These are phyloP conservation scores for Phrixothrix hirtus DNA, from an alignment of 2,888 invertebrate species.

Conservation along the genomic window DNA sequence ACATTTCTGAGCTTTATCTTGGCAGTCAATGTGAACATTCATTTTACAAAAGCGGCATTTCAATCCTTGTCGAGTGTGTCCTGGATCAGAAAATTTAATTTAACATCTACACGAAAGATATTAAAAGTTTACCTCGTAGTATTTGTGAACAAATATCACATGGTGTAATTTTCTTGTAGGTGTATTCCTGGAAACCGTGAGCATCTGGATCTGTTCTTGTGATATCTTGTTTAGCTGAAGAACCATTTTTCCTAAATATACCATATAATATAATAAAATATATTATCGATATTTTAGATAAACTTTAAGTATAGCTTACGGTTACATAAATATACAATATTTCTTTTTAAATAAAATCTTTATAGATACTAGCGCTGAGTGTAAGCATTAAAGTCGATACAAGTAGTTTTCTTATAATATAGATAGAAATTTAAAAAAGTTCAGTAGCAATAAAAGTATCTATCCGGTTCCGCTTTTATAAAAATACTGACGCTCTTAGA, in stretches of 20 bases:
- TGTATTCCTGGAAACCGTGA: conserved; percentile 91
- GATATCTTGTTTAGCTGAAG: conserved; percentile 63
- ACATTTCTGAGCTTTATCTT: conserved; percentile 80
- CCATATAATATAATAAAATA: too few relatives aligned
- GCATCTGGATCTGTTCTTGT: conserved; percentile 68
- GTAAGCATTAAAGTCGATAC: too few relatives aligned
- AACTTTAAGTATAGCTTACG: too few relatives aligned
- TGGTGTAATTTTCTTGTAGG: conserved; percentile 93
- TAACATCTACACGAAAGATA: not conserved
- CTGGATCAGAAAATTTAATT: conserved; percentile 54
- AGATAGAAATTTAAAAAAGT: too few relatives aligned
- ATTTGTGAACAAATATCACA: conserved; percentile 94
- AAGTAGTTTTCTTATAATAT: too few relatives aligned
- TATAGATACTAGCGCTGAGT: too few relatives aligned
- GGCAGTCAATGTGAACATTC: conserved; percentile 89
- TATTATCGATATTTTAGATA: too few relatives aligned
- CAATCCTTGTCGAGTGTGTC: conserved; percentile 88
- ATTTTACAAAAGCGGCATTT: conserved; percentile 89
- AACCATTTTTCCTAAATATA: conserved; percentile 78
- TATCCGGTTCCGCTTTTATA: too few relatives aligned
- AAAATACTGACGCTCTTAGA: too few relatives aligned
- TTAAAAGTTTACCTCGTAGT: conserved; percentile 70
- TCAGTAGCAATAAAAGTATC: too few relatives aligned
- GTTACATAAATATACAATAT: too few relatives aligned
- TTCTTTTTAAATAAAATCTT: too few relatives aligned